Evolutionary conservation across 2,797 vertebrate species (phyloP), one percentile per base, ranked within the genome.

Genomic region (Xiphophorus birchmanni): DNA sequence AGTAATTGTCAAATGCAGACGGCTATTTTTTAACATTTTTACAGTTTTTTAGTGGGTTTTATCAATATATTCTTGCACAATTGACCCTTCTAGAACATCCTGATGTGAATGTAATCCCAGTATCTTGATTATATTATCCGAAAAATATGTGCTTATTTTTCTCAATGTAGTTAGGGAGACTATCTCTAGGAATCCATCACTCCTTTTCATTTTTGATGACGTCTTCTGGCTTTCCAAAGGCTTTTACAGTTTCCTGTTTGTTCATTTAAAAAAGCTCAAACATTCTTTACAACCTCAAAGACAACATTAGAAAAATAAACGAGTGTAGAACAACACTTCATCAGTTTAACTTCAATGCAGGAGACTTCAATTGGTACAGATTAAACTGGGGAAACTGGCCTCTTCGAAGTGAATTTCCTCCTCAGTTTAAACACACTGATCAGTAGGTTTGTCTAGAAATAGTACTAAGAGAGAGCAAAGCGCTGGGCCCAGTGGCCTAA

Each of bases 391-490:
- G 73, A 85, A 91, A 80, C 79, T 78, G 80, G 48, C 72, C n/a
- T 73, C 78, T 87, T 65, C 45, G 60, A 80, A 29, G 73, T 76
- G 80, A 91, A 88, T 82, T 73, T 86, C 44, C 58, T 80, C 79
- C 86, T 84, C 81, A 75, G 78, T 92, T 88, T 91, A 88, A 83
- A 87, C 80, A 90, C 89, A 76, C 90, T 90, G 81, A 94, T 93
- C 94, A 93, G 91, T 91, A 90, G 87, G 84, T 93, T 90, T 87
- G 89, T 84, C 84, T 91, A 86, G 90, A 90, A 90, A 92, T 86
- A 86, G 79, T 88, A 91, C 93, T 88, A 86, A 89, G 88, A 90
- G 79, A 75, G 67, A 82, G 87, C 84, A 89, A 90, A 87, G 82
- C 84, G 32, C 60, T 65, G 89, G 88, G 88, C 92, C 91, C 92